Conservation (phyloP, 2,113 vertebrate species). For the Anguilla japonica region DNA sequence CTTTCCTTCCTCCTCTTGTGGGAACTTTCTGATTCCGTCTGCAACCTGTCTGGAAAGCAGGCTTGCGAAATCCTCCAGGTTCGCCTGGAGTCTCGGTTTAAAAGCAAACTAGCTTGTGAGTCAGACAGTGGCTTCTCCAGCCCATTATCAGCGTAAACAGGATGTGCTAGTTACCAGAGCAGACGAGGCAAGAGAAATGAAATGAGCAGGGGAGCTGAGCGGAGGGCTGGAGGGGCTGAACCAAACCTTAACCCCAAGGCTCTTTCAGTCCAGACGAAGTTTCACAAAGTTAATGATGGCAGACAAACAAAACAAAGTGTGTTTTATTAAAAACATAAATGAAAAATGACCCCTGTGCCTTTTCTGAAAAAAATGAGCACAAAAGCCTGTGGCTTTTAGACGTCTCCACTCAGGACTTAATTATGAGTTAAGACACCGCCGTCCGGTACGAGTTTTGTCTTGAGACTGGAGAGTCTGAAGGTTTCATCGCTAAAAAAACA, state of each 20-base stretch:
- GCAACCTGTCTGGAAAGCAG: conserved; percentile 60
- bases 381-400: conserved; percentile 1
- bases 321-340: background rate
- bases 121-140: conserved; percentile 50
- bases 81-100: conserved; percentile 46
- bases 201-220: background rate
- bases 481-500: conserved; percentile 51
- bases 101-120: conserved; percentile 55
- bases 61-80: conserved; percentile 39
- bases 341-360: conserved; percentile 12
- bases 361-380: conserved; percentile 5
- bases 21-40: conserved; percentile 64
- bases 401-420: background rate
- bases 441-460: conserved; percentile 5
- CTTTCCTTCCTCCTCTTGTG: conserved; percentile 64
- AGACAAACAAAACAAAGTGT: conserved; percentile 26
- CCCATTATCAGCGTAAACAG: conserved; percentile 50
- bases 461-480: background rate
- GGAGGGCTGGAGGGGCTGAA: background rate
- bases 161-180: conserved; percentile 37
- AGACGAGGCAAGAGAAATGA: background rate
- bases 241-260: conserved; percentile 11
- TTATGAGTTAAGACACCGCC: conserved; percentile 3
- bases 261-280: background rate
- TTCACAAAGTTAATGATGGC: conserved; percentile 29